A percentile compares a stretch with the other conserved stretches of the same genome.
Conservation (phyloP, 2,797 vertebrate genomes). For the Orientallactaga sibirica region DNA sequence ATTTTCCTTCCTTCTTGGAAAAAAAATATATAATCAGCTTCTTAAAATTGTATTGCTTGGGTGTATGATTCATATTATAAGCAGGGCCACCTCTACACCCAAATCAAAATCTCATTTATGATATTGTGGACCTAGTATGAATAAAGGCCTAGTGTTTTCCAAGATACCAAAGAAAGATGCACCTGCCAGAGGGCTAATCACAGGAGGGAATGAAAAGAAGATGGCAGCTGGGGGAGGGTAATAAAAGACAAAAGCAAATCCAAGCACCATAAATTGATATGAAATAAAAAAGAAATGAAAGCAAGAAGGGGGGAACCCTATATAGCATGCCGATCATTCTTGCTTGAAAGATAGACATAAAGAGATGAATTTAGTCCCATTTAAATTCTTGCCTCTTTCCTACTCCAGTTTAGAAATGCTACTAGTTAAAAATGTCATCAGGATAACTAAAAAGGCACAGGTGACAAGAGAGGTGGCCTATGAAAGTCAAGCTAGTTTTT, state of each 20-base stretch:
- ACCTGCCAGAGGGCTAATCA: constrained; percentile 77
- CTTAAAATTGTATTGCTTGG: constrained; percentile 85
- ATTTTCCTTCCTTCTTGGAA: constrained; percentile 69
- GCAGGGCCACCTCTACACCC: constrained; percentile 79
- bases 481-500: constrained; percentile 18
- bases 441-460: not conserved
- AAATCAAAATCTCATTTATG: constrained; percentile 86
- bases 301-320: not conserved
- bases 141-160: constrained; percentile 84
- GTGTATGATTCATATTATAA: constrained; percentile 86
- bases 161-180: constrained; percentile 85
- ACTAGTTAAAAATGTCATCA: constrained; percentile 66
- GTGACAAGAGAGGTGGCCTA: not conserved
- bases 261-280: constrained; percentile 69
- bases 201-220: constrained; percentile 46
- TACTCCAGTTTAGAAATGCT: constrained; percentile 24
- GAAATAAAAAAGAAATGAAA: constrained; percentile 38
- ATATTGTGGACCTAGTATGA: constrained; percentile 85
- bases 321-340: constrained; percentile 70
- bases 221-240: constrained; percentile 43
- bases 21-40: constrained; percentile 41
- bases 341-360: constrained; percentile 58
- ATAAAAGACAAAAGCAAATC: constrained; percentile 69
- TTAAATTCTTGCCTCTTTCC: constrained; percentile 62
- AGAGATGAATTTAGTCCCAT: constrained; percentile 68